phyloP scores from a whole-genome alignment of 2,888 invertebrate genomes.

The Sycophila texana region DNA sequence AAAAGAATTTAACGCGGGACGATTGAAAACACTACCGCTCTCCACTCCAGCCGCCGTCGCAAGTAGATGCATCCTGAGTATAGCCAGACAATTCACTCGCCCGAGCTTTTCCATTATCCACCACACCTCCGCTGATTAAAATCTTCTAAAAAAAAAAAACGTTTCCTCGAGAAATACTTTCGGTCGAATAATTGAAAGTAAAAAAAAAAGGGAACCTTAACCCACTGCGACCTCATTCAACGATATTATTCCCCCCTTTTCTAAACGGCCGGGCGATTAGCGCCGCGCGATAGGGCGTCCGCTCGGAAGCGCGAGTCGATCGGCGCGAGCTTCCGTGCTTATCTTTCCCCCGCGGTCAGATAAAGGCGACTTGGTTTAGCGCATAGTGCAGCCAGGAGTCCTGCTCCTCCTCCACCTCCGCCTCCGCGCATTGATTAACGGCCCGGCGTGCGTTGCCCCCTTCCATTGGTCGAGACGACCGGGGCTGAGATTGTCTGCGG shows the following conservation, averaged over 20 bases:
- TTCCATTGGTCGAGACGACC: too few species aligned
- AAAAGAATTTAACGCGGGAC: too few species aligned
- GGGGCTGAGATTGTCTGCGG: not conserved
- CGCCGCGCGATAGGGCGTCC: conserved; percentile 22
- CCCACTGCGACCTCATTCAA: not conserved
- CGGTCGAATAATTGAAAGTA: not conserved
- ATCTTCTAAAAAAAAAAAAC: not conserved
- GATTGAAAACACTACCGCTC: too few species aligned
- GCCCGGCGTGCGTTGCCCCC: too few species aligned
- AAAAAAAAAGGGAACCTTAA: not conserved
- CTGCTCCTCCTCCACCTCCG: too few species aligned
- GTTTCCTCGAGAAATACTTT: not conserved
- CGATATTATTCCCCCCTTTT: not conserved
- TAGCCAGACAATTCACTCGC: too few species aligned
- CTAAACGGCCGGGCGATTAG: conserved; percentile 34
- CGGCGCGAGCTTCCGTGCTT: conserved; percentile 32
- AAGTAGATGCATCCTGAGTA: not conserved
- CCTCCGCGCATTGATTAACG: not conserved
- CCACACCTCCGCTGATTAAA: too few species aligned
- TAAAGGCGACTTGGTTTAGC: conserved; percentile 13
- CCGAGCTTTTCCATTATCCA: too few species aligned
- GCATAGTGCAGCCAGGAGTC: conserved; percentile 1
- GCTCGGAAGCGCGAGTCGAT: conserved; percentile 5
- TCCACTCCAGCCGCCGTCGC: not conserved
- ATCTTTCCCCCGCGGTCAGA: conserved; percentile 8